Evolutionary conservation across 2,797 vertebrate genomes (phyloP).

Genomic region (Lagothrix lagotricha): DNA sequence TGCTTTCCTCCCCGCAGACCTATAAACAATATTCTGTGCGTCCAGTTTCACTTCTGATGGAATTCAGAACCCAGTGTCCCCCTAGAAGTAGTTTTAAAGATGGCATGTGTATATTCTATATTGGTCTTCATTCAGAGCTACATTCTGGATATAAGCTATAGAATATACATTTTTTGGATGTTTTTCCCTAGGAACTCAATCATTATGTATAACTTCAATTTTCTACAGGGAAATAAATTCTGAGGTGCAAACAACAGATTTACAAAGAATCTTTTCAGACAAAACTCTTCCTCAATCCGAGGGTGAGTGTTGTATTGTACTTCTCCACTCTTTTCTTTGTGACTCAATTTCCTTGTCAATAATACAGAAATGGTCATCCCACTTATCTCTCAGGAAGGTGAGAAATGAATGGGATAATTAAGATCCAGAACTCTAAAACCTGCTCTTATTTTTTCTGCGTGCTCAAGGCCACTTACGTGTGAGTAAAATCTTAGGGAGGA

Average conservation of each 20-base stretch:
- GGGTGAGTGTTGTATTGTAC: not conserved
- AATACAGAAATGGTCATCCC: constrained; percentile 9
- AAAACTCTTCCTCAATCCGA: not conserved
- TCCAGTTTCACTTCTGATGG: not conserved
- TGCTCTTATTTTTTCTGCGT: not conserved
- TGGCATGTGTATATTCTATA: not conserved
- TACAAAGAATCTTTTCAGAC: not conserved
- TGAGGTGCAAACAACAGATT: not conserved
- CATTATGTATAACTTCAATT: not conserved
- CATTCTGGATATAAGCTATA: not conserved
- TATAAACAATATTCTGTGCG: not conserved
- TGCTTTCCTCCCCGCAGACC: not conserved
- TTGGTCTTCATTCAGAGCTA: not conserved
- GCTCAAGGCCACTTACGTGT: not conserved
- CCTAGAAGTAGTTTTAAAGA: not conserved
- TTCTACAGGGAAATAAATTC: not conserved
- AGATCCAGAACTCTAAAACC: not conserved
- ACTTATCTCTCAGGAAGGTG: not conserved
- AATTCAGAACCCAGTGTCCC: not conserved
- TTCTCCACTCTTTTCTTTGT: not conserved
- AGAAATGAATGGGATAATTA: not conserved
- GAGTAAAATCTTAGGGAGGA: constrained; percentile 6
- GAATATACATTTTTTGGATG: not conserved
- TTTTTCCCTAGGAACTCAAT: not conserved
- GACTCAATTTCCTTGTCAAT: constrained; percentile 7